phyloP scores from a whole-genome alignment of 2,113 vertebrate genomes.

The Sarotherodon lohbergeri region DNA sequence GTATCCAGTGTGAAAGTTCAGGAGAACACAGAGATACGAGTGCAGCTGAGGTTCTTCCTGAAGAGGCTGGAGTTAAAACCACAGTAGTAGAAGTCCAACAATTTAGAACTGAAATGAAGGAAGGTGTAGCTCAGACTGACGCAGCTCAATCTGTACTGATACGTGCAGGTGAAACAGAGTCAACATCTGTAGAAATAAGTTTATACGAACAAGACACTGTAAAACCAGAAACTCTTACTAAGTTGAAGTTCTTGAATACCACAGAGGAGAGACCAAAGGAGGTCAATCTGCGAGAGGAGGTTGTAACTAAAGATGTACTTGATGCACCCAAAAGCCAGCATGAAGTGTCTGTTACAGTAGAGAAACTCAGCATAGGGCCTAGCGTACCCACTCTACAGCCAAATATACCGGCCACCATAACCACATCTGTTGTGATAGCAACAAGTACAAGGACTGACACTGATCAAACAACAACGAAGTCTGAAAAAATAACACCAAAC shows the following conservation, averaged over 20 bases:
- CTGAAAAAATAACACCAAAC: neutral
- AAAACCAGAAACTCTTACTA: neutral
- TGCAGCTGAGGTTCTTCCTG: neutral
- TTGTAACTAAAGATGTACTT: neutral
- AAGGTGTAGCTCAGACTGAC: neutral
- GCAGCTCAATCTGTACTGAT: neutral
- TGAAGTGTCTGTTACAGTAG: neutral
- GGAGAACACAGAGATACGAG: neutral
- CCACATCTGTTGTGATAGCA: neutral
- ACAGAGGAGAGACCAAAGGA: neutral
- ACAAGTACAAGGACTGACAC: neutral
- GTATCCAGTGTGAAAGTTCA: neutral
- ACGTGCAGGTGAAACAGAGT: neutral
- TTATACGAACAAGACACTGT: neutral
- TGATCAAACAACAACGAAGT: neutral
- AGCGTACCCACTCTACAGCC: neutral
- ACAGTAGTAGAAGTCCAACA: neutral
- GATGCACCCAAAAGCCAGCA: neutral
- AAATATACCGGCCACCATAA: neutral
- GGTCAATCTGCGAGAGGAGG: neutral
- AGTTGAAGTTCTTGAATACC: neutral
- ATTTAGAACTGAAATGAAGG: neutral
- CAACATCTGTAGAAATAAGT: neutral
- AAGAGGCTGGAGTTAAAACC: neutral
- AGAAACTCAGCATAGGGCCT: neutral